Conservation (phyloP, 2,797 vertebrate species). For the Craterocephalus amniculus region DNA sequence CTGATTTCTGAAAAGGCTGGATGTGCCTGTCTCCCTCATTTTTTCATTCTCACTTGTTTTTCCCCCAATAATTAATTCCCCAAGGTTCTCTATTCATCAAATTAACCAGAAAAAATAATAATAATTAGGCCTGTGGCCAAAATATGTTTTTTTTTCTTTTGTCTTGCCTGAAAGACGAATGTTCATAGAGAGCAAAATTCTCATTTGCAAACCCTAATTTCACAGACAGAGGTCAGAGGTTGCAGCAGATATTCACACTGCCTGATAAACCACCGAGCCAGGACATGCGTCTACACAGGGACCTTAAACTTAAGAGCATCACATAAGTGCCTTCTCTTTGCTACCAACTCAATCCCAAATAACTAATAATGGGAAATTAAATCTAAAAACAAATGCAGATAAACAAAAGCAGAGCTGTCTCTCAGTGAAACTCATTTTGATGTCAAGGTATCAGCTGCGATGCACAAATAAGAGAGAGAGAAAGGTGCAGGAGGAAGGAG, state of each 20-base stretch:
- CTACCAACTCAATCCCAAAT: slow-evolving; percentile 44
- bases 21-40: background rate
- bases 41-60: background rate
- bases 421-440: slow-evolving; percentile 26
- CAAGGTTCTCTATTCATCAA: slow-evolving; percentile 3
- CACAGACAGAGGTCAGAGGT: slow-evolving; percentile 44
- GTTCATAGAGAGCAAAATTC: background rate
- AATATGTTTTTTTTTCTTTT: slow-evolving; percentile 9
- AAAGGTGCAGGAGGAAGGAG: slow-evolving; percentile 3
- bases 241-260: slow-evolving; percentile 6
- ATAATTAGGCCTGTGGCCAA: slow-evolving; percentile 13
- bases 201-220: background rate
- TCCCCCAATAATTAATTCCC: slow-evolving; percentile 7
- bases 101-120: slow-evolving; percentile 1
- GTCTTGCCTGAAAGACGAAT: background rate
- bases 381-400: slow-evolving; percentile 56
- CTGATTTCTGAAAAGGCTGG: slow-evolving; percentile 37
- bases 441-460: slow-evolving; percentile 24
- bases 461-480: background rate
- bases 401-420: slow-evolving; percentile 33
- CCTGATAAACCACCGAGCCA: slow-evolving; percentile 43
- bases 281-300: background rate
- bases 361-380: slow-evolving; percentile 56
- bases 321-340: slow-evolving; percentile 17
- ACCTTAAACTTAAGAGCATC: slow-evolving; percentile 25